Evolutionary conservation across 92 coral and sea anemone species (phyloP), one percentile per base, ranked within the genome.

Genomic region (Parazoanthus swiftii): DNA sequence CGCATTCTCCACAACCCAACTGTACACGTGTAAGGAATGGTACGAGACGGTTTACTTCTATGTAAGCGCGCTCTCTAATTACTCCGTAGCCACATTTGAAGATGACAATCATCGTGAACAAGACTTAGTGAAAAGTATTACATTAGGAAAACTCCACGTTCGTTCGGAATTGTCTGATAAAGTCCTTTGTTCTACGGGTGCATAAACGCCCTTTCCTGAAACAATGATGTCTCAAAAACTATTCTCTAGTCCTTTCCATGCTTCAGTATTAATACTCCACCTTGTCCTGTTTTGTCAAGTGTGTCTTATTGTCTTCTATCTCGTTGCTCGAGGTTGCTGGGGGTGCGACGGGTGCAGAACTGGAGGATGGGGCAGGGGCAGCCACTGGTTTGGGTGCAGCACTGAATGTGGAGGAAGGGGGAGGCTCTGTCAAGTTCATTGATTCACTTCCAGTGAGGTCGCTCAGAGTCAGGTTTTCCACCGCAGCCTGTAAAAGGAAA

Each of bases 391-490:
- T 81, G 58, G 92, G 86, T n/a, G 76, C 89, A 20, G 92, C 83
- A 35, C 81, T 76, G 76, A 74, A 78, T 73, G 87, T 85, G 50
- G 82, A 21, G 63, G 89, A 21, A 63, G 93, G 79, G 42, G 91
- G n/a, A 59, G 42, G 42, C 39, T 89, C 94, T 0, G 81, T 79
- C 56, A 86, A 51, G 38, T 85, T 74, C 67, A 77, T 16, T 26
- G 86, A 82, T 25, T 68, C 58, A 46, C 85, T 66, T 39, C 46
- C 89, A 14, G 70, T 74, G 39, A 89, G 76, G 16, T 86, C 94
- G 58, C 70, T 88, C 36, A 94, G 80, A 36, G 90, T 36, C 65
- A 95, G 85, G 84, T 92, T 90, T 84, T 95, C 98, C 35, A 93
- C 98, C 18, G 93, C 91, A 37, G 93, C 88, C 98, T 95, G 82